Base-by-base conservation (phyloP, 2,888 invertebrate genomes). In the Linnaemya vulpina region DNA sequence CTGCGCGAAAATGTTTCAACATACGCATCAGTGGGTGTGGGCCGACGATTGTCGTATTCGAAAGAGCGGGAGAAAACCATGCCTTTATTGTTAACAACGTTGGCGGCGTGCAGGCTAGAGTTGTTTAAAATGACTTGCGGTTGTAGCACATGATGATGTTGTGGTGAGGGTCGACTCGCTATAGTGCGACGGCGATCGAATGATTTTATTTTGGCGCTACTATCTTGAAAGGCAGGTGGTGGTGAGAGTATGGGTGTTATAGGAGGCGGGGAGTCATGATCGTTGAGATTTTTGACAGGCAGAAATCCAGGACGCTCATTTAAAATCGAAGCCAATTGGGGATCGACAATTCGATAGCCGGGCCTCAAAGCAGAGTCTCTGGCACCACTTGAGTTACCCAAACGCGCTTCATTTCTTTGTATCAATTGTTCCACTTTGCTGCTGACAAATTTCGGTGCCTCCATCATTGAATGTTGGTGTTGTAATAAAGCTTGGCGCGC, bases 241-340 rank as follows among this genome's bases (percentile, higher is more conserved):
- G 95, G 95, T 17, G 95, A 95, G 63, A 95, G 94, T 82, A 95
- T 95, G 9, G 95, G 95, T 0, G 95, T 95, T 15, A 95, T 92
- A n/a, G 95, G 94, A 3, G 95, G 95, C 43, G 95, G 95, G 0
- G 95, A 94, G 68, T 93, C 92, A 87, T 91, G 89, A 77, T 90
- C 92, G 20, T 89, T 88, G 60, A 90, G 88, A 70, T 89, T 90
- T 82, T 91, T 91, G 0, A 93, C 92, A 0, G 93, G 92, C 74
- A 93, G 86, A 86, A 92, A 93, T 10, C 92, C 93, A 0, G 92
- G 93, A 35, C 92, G 90, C 74, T 92, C 93, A 75, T 92, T 92
- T 1, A 92, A 87, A 58, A 92, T 90, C 79, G 89, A 91, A 7
- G 92, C 92, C 77, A 92, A 87, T 53, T 92, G 92, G 1, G 92